Conservation (phyloP, 2,888 invertebrate species). For the Apocheima hispidaria region DNA sequence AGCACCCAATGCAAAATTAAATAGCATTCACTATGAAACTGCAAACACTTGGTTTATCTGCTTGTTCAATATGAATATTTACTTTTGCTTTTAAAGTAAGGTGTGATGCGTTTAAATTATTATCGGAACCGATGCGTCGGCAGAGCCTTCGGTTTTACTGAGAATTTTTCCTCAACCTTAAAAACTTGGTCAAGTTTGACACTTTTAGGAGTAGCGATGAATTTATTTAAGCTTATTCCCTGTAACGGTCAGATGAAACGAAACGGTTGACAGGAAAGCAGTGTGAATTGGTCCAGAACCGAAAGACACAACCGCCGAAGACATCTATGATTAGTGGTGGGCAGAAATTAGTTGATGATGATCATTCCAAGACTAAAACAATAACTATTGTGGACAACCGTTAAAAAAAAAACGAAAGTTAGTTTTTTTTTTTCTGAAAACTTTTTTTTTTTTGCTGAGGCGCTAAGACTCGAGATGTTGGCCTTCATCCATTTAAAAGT, state of each 20-base stretch:
- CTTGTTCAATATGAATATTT: slow-evolving; percentile 33
- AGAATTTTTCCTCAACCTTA: slow-evolving; percentile 17
- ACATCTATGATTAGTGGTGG: too few species aligned
- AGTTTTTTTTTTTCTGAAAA: too few species aligned
- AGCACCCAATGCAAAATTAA: slow-evolving; percentile 37
- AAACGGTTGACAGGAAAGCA: neutral
- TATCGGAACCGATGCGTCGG: slow-evolving; percentile 24
- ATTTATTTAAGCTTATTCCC: slow-evolving; percentile 5
- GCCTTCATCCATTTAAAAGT: too few species aligned
- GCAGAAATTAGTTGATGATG: too few species aligned
- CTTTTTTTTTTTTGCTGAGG: too few species aligned
- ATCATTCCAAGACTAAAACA: too few species aligned
- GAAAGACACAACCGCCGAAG: too few species aligned
- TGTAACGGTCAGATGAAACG: neutral
- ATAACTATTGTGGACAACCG: too few species aligned
- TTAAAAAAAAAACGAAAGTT: too few species aligned
- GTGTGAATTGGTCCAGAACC: neutral
- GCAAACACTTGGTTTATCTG: slow-evolving; percentile 26
- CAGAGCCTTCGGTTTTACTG: slow-evolving; percentile 22
- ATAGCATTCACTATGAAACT: slow-evolving; percentile 27
- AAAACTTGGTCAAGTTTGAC: neutral
- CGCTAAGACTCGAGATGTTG: too few species aligned
- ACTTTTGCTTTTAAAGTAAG: slow-evolving; percentile 33
- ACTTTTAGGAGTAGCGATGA: neutral
- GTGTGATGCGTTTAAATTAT: slow-evolving; percentile 31